Percentiles rank a stretch among this genome's conserved stretches.
Evolutionary conservation across 2,113 vertebrate genomes (phyloP).

Genomic region (Galeopterus variegatus): DNA sequence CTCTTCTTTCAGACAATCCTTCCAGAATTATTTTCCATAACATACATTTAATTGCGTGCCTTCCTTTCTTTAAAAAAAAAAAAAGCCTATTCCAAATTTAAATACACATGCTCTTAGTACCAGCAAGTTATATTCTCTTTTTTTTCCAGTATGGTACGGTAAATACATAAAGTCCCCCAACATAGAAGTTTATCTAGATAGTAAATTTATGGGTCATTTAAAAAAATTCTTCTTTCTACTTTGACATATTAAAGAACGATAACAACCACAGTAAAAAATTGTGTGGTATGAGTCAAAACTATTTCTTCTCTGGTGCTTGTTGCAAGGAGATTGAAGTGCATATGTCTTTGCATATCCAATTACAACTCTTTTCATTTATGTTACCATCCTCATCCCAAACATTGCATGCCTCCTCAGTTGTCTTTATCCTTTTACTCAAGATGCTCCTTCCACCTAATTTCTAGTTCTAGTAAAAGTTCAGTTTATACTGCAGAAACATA

Average conservation of each 20-base stretch:
- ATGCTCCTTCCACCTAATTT: neutral
- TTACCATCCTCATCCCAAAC: neutral
- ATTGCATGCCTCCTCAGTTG: neutral
- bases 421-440: neutral
- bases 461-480: neutral
- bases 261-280: neutral
- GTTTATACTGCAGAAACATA: neutral
- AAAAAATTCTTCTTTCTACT: neutral
- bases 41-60: neutral
- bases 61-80: constrained; percentile 25
- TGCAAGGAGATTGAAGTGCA: neutral
- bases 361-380: neutral
- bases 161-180: neutral
- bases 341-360: neutral
- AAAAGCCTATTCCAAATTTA: neutral
- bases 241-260: neutral
- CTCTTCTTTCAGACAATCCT: neutral
- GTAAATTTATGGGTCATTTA: neutral
- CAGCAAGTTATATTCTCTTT: neutral
- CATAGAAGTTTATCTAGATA: neutral
- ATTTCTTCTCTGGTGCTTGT: neutral
- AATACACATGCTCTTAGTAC: neutral
- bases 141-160: neutral
- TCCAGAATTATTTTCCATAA: neutral
- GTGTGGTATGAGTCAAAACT: neutral